Base-by-base conservation (phyloP, 2,797 vertebrate genomes). In the Champsocephalus esox region DNA sequence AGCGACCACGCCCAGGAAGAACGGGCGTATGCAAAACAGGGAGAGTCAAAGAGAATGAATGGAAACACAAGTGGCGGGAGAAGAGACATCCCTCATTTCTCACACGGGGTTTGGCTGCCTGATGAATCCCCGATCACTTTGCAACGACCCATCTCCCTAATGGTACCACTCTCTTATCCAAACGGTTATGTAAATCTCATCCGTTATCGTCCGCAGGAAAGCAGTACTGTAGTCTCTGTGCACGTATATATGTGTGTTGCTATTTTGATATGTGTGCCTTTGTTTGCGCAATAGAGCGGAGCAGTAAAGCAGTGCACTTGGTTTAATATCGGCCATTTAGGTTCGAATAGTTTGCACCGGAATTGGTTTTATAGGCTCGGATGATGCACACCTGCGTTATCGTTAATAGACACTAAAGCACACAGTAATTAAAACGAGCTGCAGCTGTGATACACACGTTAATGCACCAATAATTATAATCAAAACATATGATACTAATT, bases 171-270 rank as follows among this genome's bases (percentile, higher is more conserved):
- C 84, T 85, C 84, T 88, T 87, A 85, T 88, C 79, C 87, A 82
- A 87, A 85, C 82, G 19, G 77, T 82, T 81, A 79, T 85, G 87
- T 87, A 90, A 90, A 92, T 90, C 87, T 72, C 68, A 89, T 90
- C 60, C 21, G 45, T 88, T 90, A 84, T 17, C 68, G 73, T 76
- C 70, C 52, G 24, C 14, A 72, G 70, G 69, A 61, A 84, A 57
- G 66, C 48, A 32, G 52, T 43, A 78, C 46, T 55, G 74, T 38
- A 9, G 28, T 34, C 24, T 21, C 24, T 21, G 48, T 21, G 58
- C 61, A 21, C 43, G 52, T 72, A 38, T 55, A 9, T 12, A 5
- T 46, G 19, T 12, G 63, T 45, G 66, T 44, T 55, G n/a, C 45
- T 61, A 5, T 65, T 3, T 2, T 17, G 16, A 9, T 50, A 4